Evolutionary conservation across 2,888 invertebrate species (phyloP).

Genomic region (Phrixothrix hirtus): DNA sequence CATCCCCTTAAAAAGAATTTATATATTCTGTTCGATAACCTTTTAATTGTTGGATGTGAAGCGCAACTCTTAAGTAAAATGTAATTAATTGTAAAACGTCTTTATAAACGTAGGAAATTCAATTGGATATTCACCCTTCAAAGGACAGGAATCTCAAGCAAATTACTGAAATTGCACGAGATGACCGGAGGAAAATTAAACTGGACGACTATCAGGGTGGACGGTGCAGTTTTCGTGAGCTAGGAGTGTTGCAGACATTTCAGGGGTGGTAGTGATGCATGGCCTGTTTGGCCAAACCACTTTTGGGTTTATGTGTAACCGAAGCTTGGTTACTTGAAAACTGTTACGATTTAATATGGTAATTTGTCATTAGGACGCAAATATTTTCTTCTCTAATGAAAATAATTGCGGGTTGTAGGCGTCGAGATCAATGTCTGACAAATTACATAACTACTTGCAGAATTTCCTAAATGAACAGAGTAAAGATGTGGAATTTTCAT

Average conservation of each 20-base stretch:
- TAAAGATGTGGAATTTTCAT: too few species aligned
- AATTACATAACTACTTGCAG: too few species aligned
- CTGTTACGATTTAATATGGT: neutral
- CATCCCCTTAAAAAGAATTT: constrained; percentile 23
- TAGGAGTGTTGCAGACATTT: constrained; percentile 35
- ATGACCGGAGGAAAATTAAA: constrained; percentile 21
- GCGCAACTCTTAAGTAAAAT: neutral
- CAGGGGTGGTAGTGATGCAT: constrained; percentile 38
- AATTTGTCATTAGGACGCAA: too few species aligned
- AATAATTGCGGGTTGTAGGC: too few species aligned
- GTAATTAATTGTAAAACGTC: neutral
- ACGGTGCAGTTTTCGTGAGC: constrained; percentile 31
- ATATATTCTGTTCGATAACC: constrained; percentile 26
- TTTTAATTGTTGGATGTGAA: neutral
- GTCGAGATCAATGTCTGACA: too few species aligned
- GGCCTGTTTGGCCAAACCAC: constrained; percentile 13
- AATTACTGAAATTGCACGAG: constrained; percentile 19
- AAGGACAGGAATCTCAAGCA: constrained; percentile 20
- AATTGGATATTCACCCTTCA: constrained; percentile 23
- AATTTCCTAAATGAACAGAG: too few species aligned
- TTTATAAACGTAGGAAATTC: neutral
- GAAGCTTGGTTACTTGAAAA: neutral
- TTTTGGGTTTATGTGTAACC: constrained; percentile 9
- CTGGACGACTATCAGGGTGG: constrained; percentile 29
- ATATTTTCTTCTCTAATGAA: too few species aligned